Base-by-base conservation (phyloP, 1,140 invertebrate species). In the Globodera ellingtonae region DNA sequence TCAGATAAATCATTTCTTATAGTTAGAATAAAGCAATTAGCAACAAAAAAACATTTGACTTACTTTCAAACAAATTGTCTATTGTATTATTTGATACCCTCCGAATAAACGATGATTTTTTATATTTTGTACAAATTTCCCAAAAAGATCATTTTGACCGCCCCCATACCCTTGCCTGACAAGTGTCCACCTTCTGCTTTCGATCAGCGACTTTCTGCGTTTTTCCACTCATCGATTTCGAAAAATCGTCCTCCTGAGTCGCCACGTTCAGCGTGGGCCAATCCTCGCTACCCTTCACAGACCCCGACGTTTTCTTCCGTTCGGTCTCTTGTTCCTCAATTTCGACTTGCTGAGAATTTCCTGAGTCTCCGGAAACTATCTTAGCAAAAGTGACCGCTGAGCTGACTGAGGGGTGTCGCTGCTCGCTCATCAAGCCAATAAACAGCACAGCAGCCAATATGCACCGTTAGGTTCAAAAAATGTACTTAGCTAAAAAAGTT, bases 351-450 rank as follows among this genome's bases (percentile, higher is more conserved):
- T 8, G 35, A 67, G n/a, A 21, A 67, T 67, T 67, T 7, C 66
- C 66, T 18, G 66, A 21, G 66, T 67, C 66, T 21, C 66, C 66
- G 1, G 66, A 67, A 67, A 67, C 66, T 21, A 67, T 18, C 35
- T 18, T 67, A 8, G 66, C 66, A 67, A 67, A 67, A 21, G 66
- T 10, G 66, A 67, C 18, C n/a, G 66, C 7, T 44, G 66, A 67
- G 66, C 35, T 67, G 66, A 67, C 66, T 21, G 66, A 52, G 50
- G 50, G 10, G 10, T 52, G 66, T 21, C 35, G 66, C 66, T 44
- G n/a, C 8, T 67, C 66, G 66, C 66, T 67, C 66, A 67, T 67
- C 18, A 67, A 67, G 66, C 35, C 66, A 67, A 44, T 67, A 67
- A 44, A 21, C 7, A 67, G n/a, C 8, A 9, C 8, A 67, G 8